Conservation (phyloP, 2,797 vertebrate species). For the Dipus sagitta region DNA sequence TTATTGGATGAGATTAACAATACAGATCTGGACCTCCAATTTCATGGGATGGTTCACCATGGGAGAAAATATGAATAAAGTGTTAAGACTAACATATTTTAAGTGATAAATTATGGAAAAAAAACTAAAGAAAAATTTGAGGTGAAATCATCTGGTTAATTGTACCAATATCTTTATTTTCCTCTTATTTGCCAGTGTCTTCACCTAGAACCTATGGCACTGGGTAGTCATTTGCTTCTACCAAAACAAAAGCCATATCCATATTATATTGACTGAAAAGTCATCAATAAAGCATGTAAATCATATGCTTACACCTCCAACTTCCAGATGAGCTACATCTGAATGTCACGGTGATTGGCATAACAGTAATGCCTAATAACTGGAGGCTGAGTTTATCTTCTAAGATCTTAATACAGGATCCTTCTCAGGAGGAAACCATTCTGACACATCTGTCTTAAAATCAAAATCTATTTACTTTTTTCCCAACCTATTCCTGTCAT, state of each 20-base stretch:
- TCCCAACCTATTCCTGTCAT: constrained; percentile 59
- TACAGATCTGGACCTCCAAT: background rate
- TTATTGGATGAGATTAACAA: background rate
- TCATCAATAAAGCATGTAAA: background rate
- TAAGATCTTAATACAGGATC: constrained; percentile 66
- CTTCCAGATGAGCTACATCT: background rate
- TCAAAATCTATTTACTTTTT: constrained; percentile 60
- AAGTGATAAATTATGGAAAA: background rate
- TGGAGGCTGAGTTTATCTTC: constrained; percentile 59
- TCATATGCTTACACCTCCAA: background rate
- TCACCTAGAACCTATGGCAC: background rate
- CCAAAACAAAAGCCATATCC: background rate
- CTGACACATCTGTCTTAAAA: constrained; percentile 49
- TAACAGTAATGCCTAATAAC: constrained; percentile 52
- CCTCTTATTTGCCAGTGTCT: background rate
- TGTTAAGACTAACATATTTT: background rate
- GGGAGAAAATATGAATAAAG: background rate
- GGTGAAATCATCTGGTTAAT: constrained; percentile 28
- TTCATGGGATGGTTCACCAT: background rate
- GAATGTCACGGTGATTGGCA: constrained; percentile 57
- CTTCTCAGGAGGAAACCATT: constrained; percentile 67
- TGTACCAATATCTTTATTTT: background rate
- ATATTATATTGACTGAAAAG: background rate
- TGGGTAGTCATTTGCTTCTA: background rate
- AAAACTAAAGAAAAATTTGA: constrained; percentile 15